Evolutionary conservation across 2,888 invertebrate genomes (phyloP), one percentile per base, ranked within the genome.

Genomic region (Thereva unica): DNA sequence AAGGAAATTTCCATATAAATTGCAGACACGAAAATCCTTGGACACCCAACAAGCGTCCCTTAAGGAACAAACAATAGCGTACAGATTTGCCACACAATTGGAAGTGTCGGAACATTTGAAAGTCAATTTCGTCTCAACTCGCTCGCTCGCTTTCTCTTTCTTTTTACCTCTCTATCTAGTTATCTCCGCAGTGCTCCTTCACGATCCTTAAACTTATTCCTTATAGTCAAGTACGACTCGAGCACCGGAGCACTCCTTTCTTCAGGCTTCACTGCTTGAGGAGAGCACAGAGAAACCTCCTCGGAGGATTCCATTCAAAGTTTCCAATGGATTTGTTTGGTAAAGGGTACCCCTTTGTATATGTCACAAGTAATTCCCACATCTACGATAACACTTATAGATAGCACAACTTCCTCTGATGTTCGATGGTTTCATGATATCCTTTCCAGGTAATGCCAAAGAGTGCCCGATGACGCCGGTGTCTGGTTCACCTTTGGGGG

Each of bases 41-140:
- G 61, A 23, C 50, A 23, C 49, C 34, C 50, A 23, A 50, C 41
- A 61, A 61, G 50, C 41, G 50, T 61, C 61, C 61, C 50, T 61
- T 61, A 61, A 61, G 61, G 61, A 61, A 50, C 61, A 49, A 61
- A 61, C 61, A 61, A 61, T 61, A 50, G 61, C 50, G 49, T 23
- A 50, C 53, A 61, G 61, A 50, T 61, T 61, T 61, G 61, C 61
- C 61, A 61, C 61, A 50, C 61, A 61, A 61, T 61, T 61, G 61
- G 61, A 61, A 50, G 50, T 61, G 50, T 61, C 61, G 49, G 38
- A 34, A 40, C 61, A 61, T 61, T 61, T 61, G 61, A 61, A 61
- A 61, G 61, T 61, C 61, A 61, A 61, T 61, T 61, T 61, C 50
- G 50, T 34, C 23, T 41, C 40, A 9, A 61, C 47, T 59, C 38